Conservation (phyloP, 2,113 vertebrate species). For the Marmota monax region DNA sequence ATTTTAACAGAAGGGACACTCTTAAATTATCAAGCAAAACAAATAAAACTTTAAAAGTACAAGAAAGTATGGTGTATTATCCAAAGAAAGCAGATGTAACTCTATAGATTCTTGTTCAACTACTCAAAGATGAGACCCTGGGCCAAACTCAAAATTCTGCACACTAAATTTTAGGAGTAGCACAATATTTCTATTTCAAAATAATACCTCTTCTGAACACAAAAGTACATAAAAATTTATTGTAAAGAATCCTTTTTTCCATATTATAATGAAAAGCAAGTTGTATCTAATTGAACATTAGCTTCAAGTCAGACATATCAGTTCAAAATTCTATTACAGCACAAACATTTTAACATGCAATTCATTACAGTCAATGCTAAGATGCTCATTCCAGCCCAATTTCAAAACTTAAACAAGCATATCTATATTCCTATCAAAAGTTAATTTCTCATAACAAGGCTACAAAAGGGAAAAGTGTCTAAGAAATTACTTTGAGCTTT, state of each 20-base stretch:
- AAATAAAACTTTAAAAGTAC: background rate
- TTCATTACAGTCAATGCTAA: conserved; percentile 59
- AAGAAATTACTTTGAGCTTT: conserved; percentile 61
- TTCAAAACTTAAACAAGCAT: conserved; percentile 58
- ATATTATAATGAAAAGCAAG: conserved; percentile 26
- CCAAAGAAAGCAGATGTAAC: conserved; percentile 46
- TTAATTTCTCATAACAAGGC: conserved; percentile 50
- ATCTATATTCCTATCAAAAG: conserved; percentile 54
- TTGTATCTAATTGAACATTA: conserved; percentile 10
- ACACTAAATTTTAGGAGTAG: background rate
- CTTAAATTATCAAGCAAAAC: conserved; percentile 12
- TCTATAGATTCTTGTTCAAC: background rate
- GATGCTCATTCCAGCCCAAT: conserved; percentile 47
- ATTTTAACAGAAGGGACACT: background rate
- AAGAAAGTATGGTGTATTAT: conserved; percentile 30
- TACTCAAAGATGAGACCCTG: background rate
- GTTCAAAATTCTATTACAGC: conserved; percentile 36
- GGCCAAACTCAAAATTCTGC: background rate
- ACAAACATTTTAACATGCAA: conserved; percentile 55
- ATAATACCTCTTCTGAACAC: background rate
- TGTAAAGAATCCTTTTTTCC: background rate
- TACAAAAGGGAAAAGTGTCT: conserved; percentile 55
- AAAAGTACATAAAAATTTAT: conserved; percentile 41
- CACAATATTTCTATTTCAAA: conserved; percentile 48
- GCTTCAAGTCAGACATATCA: conserved; percentile 16